These are phyloP conservation scores for Macrobrachium rosenbergii DNA, from an alignment of 1,140 invertebrate species.

Conservation along the genomic window DNA sequence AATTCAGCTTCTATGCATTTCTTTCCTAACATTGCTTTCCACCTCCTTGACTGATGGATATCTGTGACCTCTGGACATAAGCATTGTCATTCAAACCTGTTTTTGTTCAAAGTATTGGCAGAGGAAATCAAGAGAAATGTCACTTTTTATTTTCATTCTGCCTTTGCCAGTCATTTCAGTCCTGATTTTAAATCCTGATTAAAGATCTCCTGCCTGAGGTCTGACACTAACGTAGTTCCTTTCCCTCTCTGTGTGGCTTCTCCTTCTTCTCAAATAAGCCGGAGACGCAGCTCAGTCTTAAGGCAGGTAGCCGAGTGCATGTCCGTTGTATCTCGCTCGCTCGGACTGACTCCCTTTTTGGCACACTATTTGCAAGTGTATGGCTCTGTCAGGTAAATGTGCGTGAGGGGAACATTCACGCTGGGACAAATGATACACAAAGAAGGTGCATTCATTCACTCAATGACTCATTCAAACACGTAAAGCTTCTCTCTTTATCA, in stretches of 20 bases:
- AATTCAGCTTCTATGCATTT: too few relatives aligned
- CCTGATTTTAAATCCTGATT: too few relatives aligned
- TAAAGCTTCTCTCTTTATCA: too few relatives aligned
- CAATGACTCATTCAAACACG: too few relatives aligned
- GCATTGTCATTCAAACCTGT: too few relatives aligned
- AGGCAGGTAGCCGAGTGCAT: slow-evolving; percentile 65
- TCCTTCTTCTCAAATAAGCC: slow-evolving; percentile 56
- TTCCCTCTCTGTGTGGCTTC: slow-evolving; percentile 59
- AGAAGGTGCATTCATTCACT: slow-evolving; percentile 38
- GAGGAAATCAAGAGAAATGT: slow-evolving; percentile 25
- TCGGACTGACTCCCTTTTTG: slow-evolving; percentile 56
- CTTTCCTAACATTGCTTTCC: too few relatives aligned
- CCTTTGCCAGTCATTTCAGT: too few relatives aligned
- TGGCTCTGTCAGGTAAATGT: slow-evolving; percentile 59
- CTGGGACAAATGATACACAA: slow-evolving; percentile 27
- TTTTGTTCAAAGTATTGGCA: slow-evolving; percentile 1
- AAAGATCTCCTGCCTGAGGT: slow-evolving; percentile 28
- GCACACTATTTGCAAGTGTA: slow-evolving; percentile 61
- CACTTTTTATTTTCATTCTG: too few relatives aligned
- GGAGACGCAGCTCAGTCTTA: slow-evolving; percentile 66
- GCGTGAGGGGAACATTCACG: slow-evolving; percentile 51
- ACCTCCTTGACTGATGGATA: too few relatives aligned
- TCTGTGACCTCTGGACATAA: too few relatives aligned
- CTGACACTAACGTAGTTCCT: slow-evolving; percentile 55
- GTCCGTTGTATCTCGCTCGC: slow-evolving; percentile 58